Conservation (phyloP, 2,113 vertebrate species). For the Phoenicopterus ruber region DNA sequence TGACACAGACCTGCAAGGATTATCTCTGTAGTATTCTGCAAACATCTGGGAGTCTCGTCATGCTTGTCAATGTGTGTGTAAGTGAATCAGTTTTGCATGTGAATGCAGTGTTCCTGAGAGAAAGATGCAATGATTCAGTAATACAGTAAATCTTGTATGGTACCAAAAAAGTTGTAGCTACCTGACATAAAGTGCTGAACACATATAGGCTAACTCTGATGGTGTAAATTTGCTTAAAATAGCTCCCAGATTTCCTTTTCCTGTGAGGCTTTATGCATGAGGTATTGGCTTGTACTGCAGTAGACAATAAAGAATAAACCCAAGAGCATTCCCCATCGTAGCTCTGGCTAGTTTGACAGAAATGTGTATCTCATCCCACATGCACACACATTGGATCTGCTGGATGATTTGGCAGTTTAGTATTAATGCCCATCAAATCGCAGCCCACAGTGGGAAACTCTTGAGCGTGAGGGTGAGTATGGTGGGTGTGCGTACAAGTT, state of each 20-base stretch:
- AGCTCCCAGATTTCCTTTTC: not conserved
- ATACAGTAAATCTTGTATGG: not conserved
- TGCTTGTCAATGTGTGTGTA: not conserved
- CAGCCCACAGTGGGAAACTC: not conserved
- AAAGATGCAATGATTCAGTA: not conserved
- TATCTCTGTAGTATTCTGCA: not conserved
- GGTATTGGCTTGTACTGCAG: not conserved
- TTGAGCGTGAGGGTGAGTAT: accelerated
- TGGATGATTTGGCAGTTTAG: not conserved
- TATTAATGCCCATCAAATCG: not conserved
- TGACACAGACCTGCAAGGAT: not conserved
- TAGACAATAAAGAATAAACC: not conserved
- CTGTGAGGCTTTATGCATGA: not conserved
- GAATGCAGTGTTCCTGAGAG: not conserved
- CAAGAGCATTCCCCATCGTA: accelerated
- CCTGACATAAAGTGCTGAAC: not conserved
- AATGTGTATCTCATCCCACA: accelerated
- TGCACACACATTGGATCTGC: not conserved
- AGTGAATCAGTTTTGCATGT: not conserved
- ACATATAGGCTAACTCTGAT: not conserved
- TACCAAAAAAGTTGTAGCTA: not conserved
- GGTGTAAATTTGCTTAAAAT: not conserved
- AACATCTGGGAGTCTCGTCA: not conserved
- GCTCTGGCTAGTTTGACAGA: not conserved
- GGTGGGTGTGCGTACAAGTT: not conserved